phyloP scores from a whole-genome alignment of 2,888 invertebrate genomes.

The Arrhopalites spinosus region DNA sequence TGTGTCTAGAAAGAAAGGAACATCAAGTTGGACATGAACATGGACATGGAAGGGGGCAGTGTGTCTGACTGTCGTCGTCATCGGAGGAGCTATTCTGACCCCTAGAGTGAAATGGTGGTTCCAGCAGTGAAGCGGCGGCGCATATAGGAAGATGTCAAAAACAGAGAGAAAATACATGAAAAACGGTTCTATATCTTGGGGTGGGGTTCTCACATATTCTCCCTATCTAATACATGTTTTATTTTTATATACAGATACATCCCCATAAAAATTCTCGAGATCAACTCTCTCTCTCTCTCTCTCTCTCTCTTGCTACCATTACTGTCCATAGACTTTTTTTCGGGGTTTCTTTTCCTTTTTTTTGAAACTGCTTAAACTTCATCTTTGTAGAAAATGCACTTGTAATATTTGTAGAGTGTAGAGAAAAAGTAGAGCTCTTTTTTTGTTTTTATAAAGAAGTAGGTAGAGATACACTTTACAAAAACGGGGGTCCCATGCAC shows the following conservation, averaged over 20 bases:
- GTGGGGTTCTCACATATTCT: conserved; percentile 45
- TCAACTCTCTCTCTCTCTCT: neutral
- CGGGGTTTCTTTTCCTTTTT: neutral
- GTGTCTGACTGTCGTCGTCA: conserved; percentile 30
- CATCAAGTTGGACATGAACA: neutral
- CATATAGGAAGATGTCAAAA: conserved; percentile 56
- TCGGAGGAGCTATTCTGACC: conserved; percentile 38
- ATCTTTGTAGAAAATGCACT: too few relatives aligned
- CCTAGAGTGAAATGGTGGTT: conserved; percentile 48
- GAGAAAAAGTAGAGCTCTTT: too few relatives aligned
- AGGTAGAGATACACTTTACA: too few relatives aligned
- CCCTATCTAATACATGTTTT: neutral
- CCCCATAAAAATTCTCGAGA: neutral
- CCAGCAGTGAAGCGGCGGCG: conserved; percentile 47
- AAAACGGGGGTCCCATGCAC: too few relatives aligned
- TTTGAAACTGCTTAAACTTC: too few relatives aligned
- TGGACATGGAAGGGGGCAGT: conserved; percentile 2
- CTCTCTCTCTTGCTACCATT: neutral
- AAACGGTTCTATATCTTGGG: conserved; percentile 44
- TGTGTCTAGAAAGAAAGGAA: neutral
- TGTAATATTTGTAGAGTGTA: too few relatives aligned
- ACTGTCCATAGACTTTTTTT: neutral
- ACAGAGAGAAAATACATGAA: conserved; percentile 44
- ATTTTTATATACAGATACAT: neutral
- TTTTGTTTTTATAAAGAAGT: too few relatives aligned